A percentile compares a stretch with the other conserved stretches of the same genome.
These are phyloP conservation scores for Agrilus cyanescens DNA, from an alignment of 2,888 invertebrate genomes.

Conservation along the genomic window DNA sequence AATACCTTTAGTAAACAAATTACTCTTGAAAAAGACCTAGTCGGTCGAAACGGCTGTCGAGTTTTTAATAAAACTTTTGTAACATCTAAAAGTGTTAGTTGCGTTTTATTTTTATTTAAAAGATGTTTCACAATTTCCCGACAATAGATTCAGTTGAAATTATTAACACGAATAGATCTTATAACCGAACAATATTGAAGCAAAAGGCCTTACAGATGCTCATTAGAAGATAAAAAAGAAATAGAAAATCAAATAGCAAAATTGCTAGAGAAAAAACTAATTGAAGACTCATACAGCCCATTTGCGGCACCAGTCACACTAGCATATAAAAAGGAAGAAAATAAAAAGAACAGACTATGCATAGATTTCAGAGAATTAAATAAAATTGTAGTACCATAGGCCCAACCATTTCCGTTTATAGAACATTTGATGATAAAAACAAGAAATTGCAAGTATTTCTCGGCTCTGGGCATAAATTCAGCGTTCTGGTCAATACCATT, in stretches of 20 bases:
- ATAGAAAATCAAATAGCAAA: conserved; percentile 11
- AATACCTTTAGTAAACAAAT: too few relatives aligned
- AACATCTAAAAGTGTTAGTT: too few relatives aligned
- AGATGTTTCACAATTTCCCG: too few relatives aligned
- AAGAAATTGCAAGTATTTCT: conserved; percentile 24
- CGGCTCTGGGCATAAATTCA: conserved; percentile 26
- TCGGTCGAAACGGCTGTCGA: too few relatives aligned
- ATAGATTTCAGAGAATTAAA: conserved; percentile 24
- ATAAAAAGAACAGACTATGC: conserved; percentile 21
- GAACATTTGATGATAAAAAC: conserved; percentile 25
- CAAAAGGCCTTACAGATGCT: conserved; percentile 12
- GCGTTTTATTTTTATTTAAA: too few relatives aligned
- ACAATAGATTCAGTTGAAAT: too few relatives aligned
- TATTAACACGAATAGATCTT: too few relatives aligned
- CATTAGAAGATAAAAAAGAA: conserved; percentile 14
- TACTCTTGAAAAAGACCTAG: too few relatives aligned
- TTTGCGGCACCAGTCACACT: conserved; percentile 19
- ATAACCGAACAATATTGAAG: conserved; percentile 12
- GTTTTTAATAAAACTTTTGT: too few relatives aligned
- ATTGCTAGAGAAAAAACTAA: conserved; percentile 15
- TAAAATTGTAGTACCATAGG: conserved; percentile 23
- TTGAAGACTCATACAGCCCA: conserved; percentile 18
- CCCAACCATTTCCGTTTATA: conserved; percentile 26
- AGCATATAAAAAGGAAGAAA: conserved; percentile 20
- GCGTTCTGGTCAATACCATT: conserved; percentile 30